phyloP scores from a whole-genome alignment of 2,888 invertebrate genomes.

The Aphodius sticticus region DNA sequence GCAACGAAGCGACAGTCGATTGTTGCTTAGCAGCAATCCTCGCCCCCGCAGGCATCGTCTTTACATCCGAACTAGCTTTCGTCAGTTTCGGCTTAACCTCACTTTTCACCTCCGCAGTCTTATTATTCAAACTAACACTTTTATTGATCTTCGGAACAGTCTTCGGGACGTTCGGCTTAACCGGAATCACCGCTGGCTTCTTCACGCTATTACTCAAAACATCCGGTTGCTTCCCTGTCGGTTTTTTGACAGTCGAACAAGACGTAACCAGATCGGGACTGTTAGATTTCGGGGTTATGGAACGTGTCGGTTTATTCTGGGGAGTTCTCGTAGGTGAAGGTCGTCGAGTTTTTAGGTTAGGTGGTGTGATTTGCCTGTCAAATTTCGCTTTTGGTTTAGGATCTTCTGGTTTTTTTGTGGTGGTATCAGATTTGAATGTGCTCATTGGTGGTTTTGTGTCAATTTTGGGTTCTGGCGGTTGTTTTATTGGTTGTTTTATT shows the following conservation, averaged over 20 bases:
- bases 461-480: constrained; percentile 33
- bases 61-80: constrained; percentile 33
- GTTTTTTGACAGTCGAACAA: constrained; percentile 62
- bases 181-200: constrained; percentile 49
- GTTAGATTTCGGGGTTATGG: constrained; percentile 60
- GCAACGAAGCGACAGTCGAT: constrained; percentile 79
- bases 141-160: constrained; percentile 61
- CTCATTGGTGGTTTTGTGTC: constrained; percentile 35
- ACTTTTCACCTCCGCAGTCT: constrained; percentile 56
- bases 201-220: constrained; percentile 63
- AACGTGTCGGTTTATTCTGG: constrained; percentile 36
- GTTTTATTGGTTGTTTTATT: constrained; percentile 51
- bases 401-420: not conserved
- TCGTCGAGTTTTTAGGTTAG: constrained; percentile 60
- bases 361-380: constrained; percentile 58
- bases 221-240: constrained; percentile 66
- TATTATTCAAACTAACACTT: constrained; percentile 57
- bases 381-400: constrained; percentile 31
- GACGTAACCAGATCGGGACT: constrained; percentile 79
- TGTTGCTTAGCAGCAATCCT: constrained; percentile 64
- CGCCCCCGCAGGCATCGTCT: constrained; percentile 56
- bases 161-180: constrained; percentile 59
- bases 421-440: constrained; percentile 33
- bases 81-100: constrained; percentile 37
- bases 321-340: constrained; percentile 52